Evolutionary conservation across 2,888 invertebrate genomes (phyloP).

Genomic region (Belgica antarctica): DNA sequence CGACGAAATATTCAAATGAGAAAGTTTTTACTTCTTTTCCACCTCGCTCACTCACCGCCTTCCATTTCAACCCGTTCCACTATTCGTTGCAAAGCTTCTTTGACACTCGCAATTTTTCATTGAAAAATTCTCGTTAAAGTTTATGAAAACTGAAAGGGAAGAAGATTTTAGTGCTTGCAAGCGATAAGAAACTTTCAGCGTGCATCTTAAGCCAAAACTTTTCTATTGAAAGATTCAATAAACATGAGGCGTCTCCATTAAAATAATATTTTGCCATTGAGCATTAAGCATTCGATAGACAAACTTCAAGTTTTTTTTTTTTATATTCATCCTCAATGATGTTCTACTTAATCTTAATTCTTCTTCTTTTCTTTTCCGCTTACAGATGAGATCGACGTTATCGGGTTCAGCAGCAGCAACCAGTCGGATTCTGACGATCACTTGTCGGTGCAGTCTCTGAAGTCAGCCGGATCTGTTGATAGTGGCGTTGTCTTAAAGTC

Average conservation of each 20-base stretch:
- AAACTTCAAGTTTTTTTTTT: not conserved
- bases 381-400: slow-evolving; percentile 82
- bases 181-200: not conserved
- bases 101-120: too few species aligned
- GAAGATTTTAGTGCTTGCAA: too few species aligned
- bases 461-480: slow-evolving; percentile 62
- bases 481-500: slow-evolving; percentile 68
- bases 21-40: slow-evolving; percentile 13
- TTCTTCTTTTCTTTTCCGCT: slow-evolving; percentile 22
- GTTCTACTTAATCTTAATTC: not conserved
- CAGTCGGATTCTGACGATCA: slow-evolving; percentile 82
- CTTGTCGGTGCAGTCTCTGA: slow-evolving; percentile 69
- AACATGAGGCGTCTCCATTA: slow-evolving; percentile 37
- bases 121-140: too few species aligned
- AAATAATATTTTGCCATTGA: slow-evolving; percentile 37
- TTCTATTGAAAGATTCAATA: slow-evolving; percentile 19
- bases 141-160: too few species aligned
- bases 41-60: too few species aligned
- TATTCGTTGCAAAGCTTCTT: too few species aligned
- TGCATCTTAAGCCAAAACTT: not conserved
- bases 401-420: slow-evolving; percentile 80
- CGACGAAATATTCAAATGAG: slow-evolving; percentile 32
- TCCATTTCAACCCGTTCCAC: too few species aligned
- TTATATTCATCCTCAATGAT: not conserved
- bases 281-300: slow-evolving; percentile 37